Base-by-base conservation (phyloP, 2,113 vertebrate species). In the Geococcyx californianus region DNA sequence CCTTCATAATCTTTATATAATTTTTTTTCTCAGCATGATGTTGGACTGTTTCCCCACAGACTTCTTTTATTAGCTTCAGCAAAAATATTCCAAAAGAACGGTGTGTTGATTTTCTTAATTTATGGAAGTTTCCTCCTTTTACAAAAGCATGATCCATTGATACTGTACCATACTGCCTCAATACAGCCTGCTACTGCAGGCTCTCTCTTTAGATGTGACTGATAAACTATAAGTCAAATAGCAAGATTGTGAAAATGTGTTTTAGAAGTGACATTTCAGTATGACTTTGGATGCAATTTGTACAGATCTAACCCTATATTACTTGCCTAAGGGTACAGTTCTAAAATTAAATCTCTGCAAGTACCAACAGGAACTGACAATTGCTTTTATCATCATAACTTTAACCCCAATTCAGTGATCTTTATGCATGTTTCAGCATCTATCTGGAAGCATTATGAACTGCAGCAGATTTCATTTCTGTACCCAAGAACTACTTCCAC, bases 321-420 rank as follows among this genome's bases (percentile, higher is more conserved):
- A 70, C 60, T 81, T 75, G 47, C 83, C 63, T 56, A 42, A 44
- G 31, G 47, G 26, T 47, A 51, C 11, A 33, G 34, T 59, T 89
- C 72, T 85, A 86, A 94, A 93, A 85, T 83, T 77, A 80, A 84
- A 86, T 56, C 38, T 90, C 78, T 70, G 59, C 36, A 70, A 70
- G 25, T 36, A 59, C 29, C 59, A 93, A 77, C 42, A 59, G 81
- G 87, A 95, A 69, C 38, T 52, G 70, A 82, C 34, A 69, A 80
- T 76, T 84, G 68, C 45, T 95, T 93, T 87, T 88, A 34, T 83
- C 38, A n/a, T 74, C 29, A 3, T 66, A 69, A 76, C 7, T 90
- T 90, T 36, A 79, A 82, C 26, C 24, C 25, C 38, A 75, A 21
- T 60, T 83, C 56, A 33, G 38, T 68, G 66, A 69, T 76, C 45